Percentiles rank a stretch among this genome's conserved stretches.
Conservation (phyloP, 1,140 invertebrate genomes). For the Macrocentrus cingulum region DNA sequence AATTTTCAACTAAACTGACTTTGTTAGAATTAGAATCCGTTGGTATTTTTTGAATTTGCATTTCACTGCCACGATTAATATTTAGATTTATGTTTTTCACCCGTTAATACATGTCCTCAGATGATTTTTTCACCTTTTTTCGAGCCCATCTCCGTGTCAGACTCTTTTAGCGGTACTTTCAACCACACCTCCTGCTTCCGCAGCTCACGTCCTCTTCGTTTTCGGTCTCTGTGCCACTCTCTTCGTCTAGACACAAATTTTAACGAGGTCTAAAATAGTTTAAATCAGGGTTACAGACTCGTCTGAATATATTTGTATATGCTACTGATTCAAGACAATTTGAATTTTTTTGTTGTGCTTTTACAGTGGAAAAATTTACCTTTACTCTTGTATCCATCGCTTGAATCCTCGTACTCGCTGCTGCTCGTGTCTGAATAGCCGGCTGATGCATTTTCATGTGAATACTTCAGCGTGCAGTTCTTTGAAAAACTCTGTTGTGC, state of each 20-base stretch:
- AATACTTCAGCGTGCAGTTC: constrained; percentile 64
- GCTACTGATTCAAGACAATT: constrained; percentile 19
- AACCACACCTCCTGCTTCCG: constrained; percentile 70
- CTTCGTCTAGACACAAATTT: constrained; percentile 62
- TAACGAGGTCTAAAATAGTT: constrained; percentile 46
- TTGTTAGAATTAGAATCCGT: no score
- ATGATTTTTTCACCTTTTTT: constrained; percentile 69
- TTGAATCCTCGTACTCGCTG: constrained; percentile 63
- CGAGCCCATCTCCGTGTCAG: constrained; percentile 69
- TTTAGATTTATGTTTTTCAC: constrained; percentile 23
- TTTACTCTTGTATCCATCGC: constrained; percentile 68
- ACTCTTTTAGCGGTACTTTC: constrained; percentile 62
- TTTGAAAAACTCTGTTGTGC: constrained; percentile 67
- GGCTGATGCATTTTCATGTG: constrained; percentile 47
- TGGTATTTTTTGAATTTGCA: constrained; percentile 7
- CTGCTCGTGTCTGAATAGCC: constrained; percentile 56
- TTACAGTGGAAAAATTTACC: constrained; percentile 51
- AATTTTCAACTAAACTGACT: no score
- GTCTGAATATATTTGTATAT: constrained; percentile 35
- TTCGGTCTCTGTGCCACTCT: constrained; percentile 73
- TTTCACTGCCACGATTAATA: constrained; percentile 6
- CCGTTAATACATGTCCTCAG: constrained; percentile 19
- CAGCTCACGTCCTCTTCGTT: constrained; percentile 71
- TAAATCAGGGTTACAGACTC: constrained; percentile 35
- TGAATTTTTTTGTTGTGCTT: no score